phyloP scores from a whole-genome alignment of 1,140 invertebrate genomes.

The Gonatopus flavifemur region DNA sequence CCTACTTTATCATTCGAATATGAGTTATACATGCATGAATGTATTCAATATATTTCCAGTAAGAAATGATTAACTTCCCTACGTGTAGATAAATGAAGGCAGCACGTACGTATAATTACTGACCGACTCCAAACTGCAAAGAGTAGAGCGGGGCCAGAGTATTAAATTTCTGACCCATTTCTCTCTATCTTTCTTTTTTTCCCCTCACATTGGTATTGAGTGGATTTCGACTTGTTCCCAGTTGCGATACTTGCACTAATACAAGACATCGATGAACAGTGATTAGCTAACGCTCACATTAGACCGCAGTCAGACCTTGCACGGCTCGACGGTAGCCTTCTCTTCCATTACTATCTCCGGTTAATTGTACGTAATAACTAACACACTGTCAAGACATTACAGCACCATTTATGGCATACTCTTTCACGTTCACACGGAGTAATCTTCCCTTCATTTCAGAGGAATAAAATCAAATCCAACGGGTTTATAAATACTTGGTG shows the following conservation, averaged over 20 bases:
- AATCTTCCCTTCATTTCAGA: slow-evolving; percentile 6
- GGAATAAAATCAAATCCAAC: slow-evolving; percentile 7
- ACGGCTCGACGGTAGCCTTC: slow-evolving; percentile 39
- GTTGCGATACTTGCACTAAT: slow-evolving; percentile 7
- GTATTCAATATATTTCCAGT: too few relatives aligned
- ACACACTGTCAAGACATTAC: slow-evolving; percentile 31
- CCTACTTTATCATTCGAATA: slow-evolving; percentile 10
- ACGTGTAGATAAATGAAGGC: too few relatives aligned
- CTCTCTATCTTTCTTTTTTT: not conserved
- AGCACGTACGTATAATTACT: slow-evolving; percentile 16
- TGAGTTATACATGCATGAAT: slow-evolving; percentile 6
- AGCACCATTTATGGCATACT: slow-evolving; percentile 38
- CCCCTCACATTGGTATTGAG: not conserved
- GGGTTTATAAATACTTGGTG: not conserved
- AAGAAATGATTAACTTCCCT: slow-evolving; percentile 15
- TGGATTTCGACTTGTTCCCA: not conserved
- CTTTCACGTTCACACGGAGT: slow-evolving; percentile 15
- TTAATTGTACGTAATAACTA: slow-evolving; percentile 46
- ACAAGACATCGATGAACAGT: slow-evolving; percentile 28
- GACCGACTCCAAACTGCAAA: slow-evolving; percentile 14
- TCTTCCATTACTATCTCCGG: slow-evolving; percentile 28
- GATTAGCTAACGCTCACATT: slow-evolving; percentile 37
- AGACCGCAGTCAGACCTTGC: slow-evolving; percentile 46
- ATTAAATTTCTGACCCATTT: slow-evolving; percentile 35
- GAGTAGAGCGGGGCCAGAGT: slow-evolving; percentile 10